Evolutionary conservation across 2,797 vertebrate species (phyloP), one percentile per base, ranked within the genome.

Genomic region (Pantherophis alleghaniensis): DNA sequence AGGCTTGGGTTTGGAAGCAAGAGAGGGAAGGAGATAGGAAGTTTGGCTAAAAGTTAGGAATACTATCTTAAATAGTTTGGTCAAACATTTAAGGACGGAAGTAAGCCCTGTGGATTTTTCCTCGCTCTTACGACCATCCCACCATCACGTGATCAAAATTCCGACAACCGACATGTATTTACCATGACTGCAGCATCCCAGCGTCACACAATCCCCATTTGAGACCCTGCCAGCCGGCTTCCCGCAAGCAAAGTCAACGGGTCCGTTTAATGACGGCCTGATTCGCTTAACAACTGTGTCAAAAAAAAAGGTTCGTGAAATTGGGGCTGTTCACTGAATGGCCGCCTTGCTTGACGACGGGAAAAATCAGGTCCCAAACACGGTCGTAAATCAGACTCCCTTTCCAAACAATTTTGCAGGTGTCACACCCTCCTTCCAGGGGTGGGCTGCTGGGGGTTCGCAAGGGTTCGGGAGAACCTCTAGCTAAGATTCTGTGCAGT

Each of bases 191-290:
- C 4, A n/a, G 63, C 4, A n/a, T n/a, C 28, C 28, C 12, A 63
- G 10, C 3, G 1, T 12, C 61, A 26, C 24, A 3, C 7, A 2
- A 24, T 60, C 59, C 22, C 59, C 59, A 7, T 60, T 24, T 24
- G 59, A 1, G 2, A 60, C 26, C 61, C 10, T 26, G 26, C 61
- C 61, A 28, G 26, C 26, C 26, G 9, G 53, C 20, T 60, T 60
- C 59, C 6, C 18, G 12, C 26, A 24, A 63, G 10, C 24, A 26
- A 61, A 61, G 10, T 28, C 60, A 26, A 26, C 4, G 3, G 60
- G 3, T 0, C 26, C 1, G 0, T 63, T 28, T 28, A 66, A 66
- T 5, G 5, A 66, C 0, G 0, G 5, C 12, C 63, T n/a, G 28
- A n/a, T 66, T 14, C 13, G 0, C 28, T 66, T 16, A 66, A 66